Conservation (phyloP, 2,113 vertebrate genomes). For the Oenanthe oenanthe region DNA sequence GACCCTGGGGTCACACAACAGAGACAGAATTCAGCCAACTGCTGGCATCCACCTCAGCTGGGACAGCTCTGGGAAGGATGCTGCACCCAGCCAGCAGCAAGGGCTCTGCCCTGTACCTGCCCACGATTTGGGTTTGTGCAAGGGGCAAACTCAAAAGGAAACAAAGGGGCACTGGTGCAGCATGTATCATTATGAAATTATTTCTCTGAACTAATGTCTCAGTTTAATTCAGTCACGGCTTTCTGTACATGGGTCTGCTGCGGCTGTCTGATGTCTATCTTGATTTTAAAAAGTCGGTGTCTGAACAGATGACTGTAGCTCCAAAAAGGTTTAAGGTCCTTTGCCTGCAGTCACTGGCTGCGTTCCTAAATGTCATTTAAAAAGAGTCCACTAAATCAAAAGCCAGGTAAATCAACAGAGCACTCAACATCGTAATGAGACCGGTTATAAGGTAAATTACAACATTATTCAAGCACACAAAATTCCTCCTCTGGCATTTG, state of each 20-base stretch:
- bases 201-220: neutral
- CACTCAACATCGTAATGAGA: neutral
- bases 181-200: neutral
- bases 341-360: constrained; percentile 48
- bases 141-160: neutral
- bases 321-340: constrained; percentile 6
- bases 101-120: neutral
- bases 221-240: neutral
- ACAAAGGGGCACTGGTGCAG: neutral
- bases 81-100: neutral
- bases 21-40: neutral
- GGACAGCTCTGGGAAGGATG: accelerated
- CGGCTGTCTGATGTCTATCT: constrained; percentile 38
- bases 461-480: constrained; percentile 64
- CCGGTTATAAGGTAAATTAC: constrained; percentile 51
- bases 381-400: constrained; percentile 50
- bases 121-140: accelerated
- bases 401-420: constrained; percentile 63
- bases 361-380: neutral
- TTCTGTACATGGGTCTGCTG: neutral
- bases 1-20: accelerated
- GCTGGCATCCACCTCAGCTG: neutral
- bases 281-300: neutral
- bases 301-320: constrained; percentile 10
- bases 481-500: constrained; percentile 53